phyloP scores from a whole-genome alignment of 2,113 vertebrate genomes.

The Calyptomena viridis region DNA sequence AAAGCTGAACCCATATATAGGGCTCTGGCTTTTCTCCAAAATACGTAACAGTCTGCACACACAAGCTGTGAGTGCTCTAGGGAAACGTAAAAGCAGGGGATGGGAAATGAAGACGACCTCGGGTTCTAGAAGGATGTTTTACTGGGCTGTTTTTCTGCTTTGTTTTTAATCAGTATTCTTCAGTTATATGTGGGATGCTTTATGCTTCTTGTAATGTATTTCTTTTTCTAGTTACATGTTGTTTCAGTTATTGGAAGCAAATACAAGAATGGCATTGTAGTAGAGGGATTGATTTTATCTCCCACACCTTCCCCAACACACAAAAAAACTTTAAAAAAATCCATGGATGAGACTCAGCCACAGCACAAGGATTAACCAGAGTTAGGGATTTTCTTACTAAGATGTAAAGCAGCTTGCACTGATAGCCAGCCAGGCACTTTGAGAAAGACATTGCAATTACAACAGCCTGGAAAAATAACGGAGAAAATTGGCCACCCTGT shows the following conservation, averaged over 20 bases:
- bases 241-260: background rate
- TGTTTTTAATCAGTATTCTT: constrained; percentile 17
- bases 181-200: background rate
- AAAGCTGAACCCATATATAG: background rate
- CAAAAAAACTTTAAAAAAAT: background rate
- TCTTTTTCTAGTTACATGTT: background rate
- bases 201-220: background rate
- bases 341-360: background rate
- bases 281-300: background rate
- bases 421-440: background rate
- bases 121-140: background rate
- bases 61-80: background rate
- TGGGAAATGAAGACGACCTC: background rate
- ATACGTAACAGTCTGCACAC: background rate
- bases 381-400: constrained; percentile 11
- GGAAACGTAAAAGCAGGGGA: background rate
- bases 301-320: background rate
- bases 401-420: constrained; percentile 36
- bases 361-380: constrained; percentile 23
- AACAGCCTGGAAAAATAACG: background rate
- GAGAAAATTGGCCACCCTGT: background rate
- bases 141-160: background rate
- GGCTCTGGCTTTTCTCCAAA: background rate
- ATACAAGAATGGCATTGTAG: background rate
- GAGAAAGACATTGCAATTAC: constrained; percentile 25